Evolutionary conservation across 2,797 vertebrate species (phyloP).

Genomic region (Chelon auratus): DNA sequence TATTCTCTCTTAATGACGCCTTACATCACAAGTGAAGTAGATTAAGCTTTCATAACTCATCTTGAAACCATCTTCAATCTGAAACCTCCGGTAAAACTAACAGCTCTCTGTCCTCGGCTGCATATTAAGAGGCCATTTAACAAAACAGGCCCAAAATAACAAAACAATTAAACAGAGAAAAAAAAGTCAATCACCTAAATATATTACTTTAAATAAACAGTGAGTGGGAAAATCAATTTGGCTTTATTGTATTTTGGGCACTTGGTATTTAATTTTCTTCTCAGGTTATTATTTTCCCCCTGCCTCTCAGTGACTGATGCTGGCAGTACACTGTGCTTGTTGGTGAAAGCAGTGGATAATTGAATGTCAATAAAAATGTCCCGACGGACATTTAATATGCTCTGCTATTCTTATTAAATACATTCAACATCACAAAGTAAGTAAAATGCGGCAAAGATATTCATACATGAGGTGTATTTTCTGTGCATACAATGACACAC

Average conservation of each 20-base stretch:
- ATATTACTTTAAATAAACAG: constrained; percentile 8
- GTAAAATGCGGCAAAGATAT: not conserved
- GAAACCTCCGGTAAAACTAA: constrained; percentile 7
- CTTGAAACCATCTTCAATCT: constrained; percentile 1
- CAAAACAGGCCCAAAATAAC: constrained; percentile 5
- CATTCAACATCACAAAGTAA: not conserved
- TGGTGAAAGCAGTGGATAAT: not conserved
- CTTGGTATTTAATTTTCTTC: constrained; percentile 3
- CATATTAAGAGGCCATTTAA: constrained; percentile 8
- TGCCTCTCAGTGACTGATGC: not conserved
- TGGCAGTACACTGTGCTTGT: not conserved
- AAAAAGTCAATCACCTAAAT: not conserved
- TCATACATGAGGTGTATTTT: not conserved
- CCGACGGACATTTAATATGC: not conserved
- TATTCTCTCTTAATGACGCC: constrained; percentile 46
- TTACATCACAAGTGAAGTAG: constrained; percentile 27
- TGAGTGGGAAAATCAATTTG: constrained; percentile 1
- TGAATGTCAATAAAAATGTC: constrained; percentile 9
- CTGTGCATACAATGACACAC: not conserved
- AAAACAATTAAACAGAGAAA: not conserved
- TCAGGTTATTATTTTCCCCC: not conserved
- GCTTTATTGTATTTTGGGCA: constrained; percentile 2
- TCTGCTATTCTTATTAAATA: not conserved
- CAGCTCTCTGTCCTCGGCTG: not conserved
- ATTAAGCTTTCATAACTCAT: constrained; percentile 30